These are phyloP conservation scores for Drosophila phalerata DNA, from an alignment of 2,888 invertebrate species.

Conservation along the genomic window DNA sequence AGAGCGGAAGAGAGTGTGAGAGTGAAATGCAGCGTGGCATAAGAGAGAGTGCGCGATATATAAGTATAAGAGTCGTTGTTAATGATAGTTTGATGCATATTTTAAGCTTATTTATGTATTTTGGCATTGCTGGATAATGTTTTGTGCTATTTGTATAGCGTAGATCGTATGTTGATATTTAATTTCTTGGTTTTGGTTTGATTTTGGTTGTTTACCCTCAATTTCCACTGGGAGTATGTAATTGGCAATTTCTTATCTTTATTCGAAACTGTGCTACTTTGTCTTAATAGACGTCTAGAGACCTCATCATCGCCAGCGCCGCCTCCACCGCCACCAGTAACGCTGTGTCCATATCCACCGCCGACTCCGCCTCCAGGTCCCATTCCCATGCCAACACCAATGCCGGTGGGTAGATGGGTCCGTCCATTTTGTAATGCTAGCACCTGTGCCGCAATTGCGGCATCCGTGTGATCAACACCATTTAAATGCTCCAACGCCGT, in stretches of 20 bases:
- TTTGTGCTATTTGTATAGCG: constrained; percentile 39
- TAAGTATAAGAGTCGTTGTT: constrained; percentile 9
- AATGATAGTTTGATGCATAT: constrained; percentile 10
- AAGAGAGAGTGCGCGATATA: constrained; percentile 28
- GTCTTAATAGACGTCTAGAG: constrained; percentile 86
- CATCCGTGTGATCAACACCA: constrained; percentile 73
- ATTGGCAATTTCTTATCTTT: constrained; percentile 86
- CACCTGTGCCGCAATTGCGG: constrained; percentile 77
- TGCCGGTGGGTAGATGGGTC: constrained; percentile 64
- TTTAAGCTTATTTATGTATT: background rate
- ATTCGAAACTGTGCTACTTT: constrained; percentile 84
- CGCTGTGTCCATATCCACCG: constrained; percentile 16
- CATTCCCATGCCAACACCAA: constrained; percentile 55
- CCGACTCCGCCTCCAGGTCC: constrained; percentile 38
- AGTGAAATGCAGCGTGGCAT: constrained; percentile 17
- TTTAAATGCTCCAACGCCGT: constrained; percentile 83
- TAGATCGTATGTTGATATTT: constrained; percentile 35
- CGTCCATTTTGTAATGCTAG: constrained; percentile 79
- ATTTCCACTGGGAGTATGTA: constrained; percentile 88
- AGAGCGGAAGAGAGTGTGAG: constrained; percentile 14
- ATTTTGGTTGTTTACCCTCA: constrained; percentile 86
- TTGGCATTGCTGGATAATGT: constrained; percentile 25
- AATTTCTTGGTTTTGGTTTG: constrained; percentile 20
- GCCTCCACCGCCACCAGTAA: constrained; percentile 1
- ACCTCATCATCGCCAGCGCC: constrained; percentile 85